Conservation (phyloP, 2,888 invertebrate genomes). For the Parnassius glacialis region DNA sequence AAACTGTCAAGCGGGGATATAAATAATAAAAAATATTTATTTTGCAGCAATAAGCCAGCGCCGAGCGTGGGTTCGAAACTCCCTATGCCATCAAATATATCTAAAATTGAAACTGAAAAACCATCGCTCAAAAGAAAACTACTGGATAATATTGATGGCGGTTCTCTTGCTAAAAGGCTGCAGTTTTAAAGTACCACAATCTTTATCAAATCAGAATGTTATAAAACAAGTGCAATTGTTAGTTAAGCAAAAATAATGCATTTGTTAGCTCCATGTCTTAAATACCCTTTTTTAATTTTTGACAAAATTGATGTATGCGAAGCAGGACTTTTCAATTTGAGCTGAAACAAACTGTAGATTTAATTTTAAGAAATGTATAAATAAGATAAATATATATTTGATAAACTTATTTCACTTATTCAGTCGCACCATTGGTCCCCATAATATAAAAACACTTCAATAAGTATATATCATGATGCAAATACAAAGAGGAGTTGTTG, state of each 20-base stretch:
- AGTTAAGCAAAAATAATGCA: constrained; percentile 39
- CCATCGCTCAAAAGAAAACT: constrained; percentile 89
- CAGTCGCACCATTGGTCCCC: no score
- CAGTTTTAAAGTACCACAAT: constrained; percentile 75
- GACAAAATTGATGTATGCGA: constrained; percentile 27
- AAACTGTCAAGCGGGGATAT: not conserved
- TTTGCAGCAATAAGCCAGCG: constrained; percentile 89
- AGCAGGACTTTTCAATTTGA: constrained; percentile 36
- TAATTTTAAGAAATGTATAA: constrained; percentile 14
- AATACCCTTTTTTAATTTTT: constrained; percentile 8
- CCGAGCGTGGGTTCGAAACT: constrained; percentile 92
- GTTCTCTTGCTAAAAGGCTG: constrained; percentile 84
- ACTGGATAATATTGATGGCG: constrained; percentile 85
- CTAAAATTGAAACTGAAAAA: constrained; percentile 82
- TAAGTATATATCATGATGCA: no score
- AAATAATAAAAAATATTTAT: not conserved
- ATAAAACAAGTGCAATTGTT: constrained; percentile 34
- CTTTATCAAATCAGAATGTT: constrained; percentile 12
- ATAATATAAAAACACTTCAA: no score
- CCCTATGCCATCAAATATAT: constrained; percentile 87
- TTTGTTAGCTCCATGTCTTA: constrained; percentile 43
- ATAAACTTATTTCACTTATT: not conserved
- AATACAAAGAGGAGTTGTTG: no score
- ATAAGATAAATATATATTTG: constrained; percentile 18
- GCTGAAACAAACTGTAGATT: not conserved